These are phyloP conservation scores for Trinectes maculatus DNA, from an alignment of 2,113 vertebrate genomes.

Conservation along the genomic window DNA sequence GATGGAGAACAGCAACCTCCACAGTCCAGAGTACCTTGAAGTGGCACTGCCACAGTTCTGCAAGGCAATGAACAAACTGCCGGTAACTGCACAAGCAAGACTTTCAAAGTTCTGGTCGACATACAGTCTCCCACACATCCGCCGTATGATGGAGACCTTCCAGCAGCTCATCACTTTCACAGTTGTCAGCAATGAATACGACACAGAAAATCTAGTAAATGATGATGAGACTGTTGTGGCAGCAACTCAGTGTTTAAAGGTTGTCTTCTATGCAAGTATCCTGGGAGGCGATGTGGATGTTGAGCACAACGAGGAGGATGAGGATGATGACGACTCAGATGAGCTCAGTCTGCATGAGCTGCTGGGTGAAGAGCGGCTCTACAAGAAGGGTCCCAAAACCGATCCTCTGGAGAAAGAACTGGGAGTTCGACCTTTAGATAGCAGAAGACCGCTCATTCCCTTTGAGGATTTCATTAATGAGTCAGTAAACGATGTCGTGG, in stretches of 20 bases:
- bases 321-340: conserved; percentile 90
- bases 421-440: conserved; percentile 90
- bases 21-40: conserved; percentile 98
- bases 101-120: conserved; percentile 91
- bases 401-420: conserved; percentile 95
- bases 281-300: conserved; percentile 92
- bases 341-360: conserved; percentile 95
- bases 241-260: conserved; percentile 96
- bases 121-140: conserved; percentile 88
- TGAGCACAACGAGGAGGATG: conserved; percentile 93
- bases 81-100: conserved; percentile 90
- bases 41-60: conserved; percentile 95
- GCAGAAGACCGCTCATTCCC: conserved; percentile 90
- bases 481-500: conserved; percentile 95
- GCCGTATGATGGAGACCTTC: conserved; percentile 97
- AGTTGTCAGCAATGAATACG: conserved; percentile 96
- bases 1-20: conserved; percentile 97
- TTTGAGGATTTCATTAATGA: conserved; percentile 98
- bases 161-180: conserved; percentile 99
- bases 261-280: conserved; percentile 96
- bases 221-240: conserved; percentile 96
- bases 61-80: conserved; percentile 97
- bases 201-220: conserved; percentile 91
- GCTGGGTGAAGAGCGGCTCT: conserved; percentile 93
- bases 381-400: conserved; percentile 92